Evolutionary conservation across 2,888 invertebrate genomes (phyloP).

Genomic region (Leptinotarsa haldemani): DNA sequence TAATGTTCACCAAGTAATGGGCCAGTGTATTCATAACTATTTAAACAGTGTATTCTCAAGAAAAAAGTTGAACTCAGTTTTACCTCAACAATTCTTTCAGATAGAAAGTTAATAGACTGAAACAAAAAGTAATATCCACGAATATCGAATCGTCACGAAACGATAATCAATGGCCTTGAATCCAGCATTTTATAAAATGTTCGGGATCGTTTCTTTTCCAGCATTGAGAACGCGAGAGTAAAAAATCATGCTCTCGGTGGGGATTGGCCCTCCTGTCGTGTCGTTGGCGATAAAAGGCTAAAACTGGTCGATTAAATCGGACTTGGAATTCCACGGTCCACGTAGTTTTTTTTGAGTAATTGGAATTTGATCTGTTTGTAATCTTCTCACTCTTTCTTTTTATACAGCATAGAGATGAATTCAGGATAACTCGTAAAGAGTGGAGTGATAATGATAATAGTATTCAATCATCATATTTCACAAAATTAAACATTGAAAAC

Average conservation of each 20-base stretch:
- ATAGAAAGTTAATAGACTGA: not conserved
- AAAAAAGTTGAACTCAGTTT: not conserved
- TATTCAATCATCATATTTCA: no score
- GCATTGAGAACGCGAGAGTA: conserved; percentile 17
- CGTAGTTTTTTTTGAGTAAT: conserved; percentile 29
- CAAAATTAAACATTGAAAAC: no score
- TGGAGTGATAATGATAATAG: no score
- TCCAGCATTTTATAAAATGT: conserved; percentile 9
- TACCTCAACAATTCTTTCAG: not conserved
- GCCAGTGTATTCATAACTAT: no score
- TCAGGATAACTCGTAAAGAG: not conserved
- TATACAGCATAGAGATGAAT: not conserved
- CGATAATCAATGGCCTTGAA: conserved; percentile 16
- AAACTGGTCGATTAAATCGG: conserved; percentile 37
- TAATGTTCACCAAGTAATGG: no score
- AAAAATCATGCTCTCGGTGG: conserved; percentile 36
- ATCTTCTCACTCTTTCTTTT: not conserved
- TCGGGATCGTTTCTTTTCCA: not conserved
- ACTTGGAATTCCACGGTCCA: conserved; percentile 23
- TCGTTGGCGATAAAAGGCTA: conserved; percentile 33
- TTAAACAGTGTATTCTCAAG: no score
- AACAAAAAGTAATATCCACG: conserved; percentile 5
- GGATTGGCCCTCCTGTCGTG: conserved; percentile 25
- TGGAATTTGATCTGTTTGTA: conserved; percentile 14
- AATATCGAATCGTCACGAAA: conserved; percentile 6